These are phyloP conservation scores for Acanthoscelides obtectus DNA, from an alignment of 2,888 invertebrate genomes.

Conservation along the genomic window DNA sequence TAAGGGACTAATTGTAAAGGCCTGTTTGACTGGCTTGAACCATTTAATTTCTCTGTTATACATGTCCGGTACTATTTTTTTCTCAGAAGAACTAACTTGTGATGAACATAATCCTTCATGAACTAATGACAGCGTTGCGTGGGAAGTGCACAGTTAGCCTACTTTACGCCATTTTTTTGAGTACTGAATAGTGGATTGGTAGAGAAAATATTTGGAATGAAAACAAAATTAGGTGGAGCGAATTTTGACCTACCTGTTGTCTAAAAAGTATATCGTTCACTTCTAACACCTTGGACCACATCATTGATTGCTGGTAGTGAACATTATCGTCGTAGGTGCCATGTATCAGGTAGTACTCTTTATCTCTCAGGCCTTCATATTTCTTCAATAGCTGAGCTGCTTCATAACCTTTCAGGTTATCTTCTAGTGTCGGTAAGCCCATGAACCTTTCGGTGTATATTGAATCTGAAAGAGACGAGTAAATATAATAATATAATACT, in stretches of 20 bases:
- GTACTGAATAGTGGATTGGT: too few relatives aligned
- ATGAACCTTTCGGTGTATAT: slow-evolving; percentile 97
- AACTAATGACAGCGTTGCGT: too few relatives aligned
- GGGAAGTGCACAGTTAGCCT: too few relatives aligned
- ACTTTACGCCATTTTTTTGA: too few relatives aligned
- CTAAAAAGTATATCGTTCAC: slow-evolving; percentile 82
- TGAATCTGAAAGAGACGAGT: slow-evolving; percentile 66
- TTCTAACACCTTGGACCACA: slow-evolving; percentile 83
- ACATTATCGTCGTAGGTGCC: slow-evolving; percentile 96
- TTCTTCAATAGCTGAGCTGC: slow-evolving; percentile 71
- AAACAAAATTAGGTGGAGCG: too few relatives aligned
- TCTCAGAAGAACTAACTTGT: too few relatives aligned
- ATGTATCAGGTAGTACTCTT: slow-evolving; percentile 86
- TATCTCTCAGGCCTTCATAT: slow-evolving; percentile 56
- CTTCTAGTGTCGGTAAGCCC: slow-evolving; percentile 70
- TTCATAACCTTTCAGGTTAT: slow-evolving; percentile 70
- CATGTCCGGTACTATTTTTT: too few relatives aligned
- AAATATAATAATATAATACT: too few relatives aligned
- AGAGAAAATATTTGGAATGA: slow-evolving; percentile 3
- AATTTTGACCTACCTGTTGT: slow-evolving; percentile 69
- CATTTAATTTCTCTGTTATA: too few relatives aligned
- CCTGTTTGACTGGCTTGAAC: too few relatives aligned
- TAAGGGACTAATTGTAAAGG: too few relatives aligned
- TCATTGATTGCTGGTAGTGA: slow-evolving; percentile 94
- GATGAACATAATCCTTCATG: too few relatives aligned